Conservation (phyloP, 2,888 invertebrate species). For the Diplolepis rosae region DNA sequence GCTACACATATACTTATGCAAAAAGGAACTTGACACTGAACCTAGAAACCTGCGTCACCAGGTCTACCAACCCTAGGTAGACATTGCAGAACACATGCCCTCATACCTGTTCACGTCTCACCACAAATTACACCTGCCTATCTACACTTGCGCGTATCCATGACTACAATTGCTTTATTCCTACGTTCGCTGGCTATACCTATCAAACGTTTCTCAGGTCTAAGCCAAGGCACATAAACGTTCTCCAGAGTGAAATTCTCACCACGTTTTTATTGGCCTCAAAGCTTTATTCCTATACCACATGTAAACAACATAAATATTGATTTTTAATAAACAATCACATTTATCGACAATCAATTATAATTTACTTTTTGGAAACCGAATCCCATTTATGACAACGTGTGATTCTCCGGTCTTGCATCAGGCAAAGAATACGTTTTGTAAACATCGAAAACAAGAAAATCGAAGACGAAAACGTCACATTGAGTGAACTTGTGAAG, state of each 20-base stretch:
- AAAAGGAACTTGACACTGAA: constrained; percentile 23
- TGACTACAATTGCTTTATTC: constrained; percentile 44
- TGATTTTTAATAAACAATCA: not conserved
- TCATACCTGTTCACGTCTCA: constrained; percentile 12
- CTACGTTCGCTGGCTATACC: constrained; percentile 32
- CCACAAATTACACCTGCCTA: not conserved
- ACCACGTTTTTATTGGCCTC: not conserved
- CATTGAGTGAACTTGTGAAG: not conserved
- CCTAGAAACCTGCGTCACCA: constrained; percentile 30
- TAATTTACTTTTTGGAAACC: not conserved
- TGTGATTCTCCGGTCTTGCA: not conserved
- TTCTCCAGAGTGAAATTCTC: constrained; percentile 1
- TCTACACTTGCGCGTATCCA: constrained; percentile 51
- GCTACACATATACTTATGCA: not conserved
- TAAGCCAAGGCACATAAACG: constrained; percentile 4
- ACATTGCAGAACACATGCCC: not conserved
- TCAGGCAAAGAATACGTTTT: not conserved
- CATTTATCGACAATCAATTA: not conserved
- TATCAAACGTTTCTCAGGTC: constrained; percentile 36
- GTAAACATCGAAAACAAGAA: constrained; percentile 37
- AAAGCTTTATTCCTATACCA: too few species aligned
- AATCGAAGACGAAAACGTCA: constrained; percentile 19
- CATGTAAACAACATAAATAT: too few species aligned
- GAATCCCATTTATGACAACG: not conserved
- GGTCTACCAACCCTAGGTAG: not conserved